These are phyloP conservation scores for Lepidurus couesii DNA, from an alignment of 1,140 invertebrate species.

Conservation along the genomic window DNA sequence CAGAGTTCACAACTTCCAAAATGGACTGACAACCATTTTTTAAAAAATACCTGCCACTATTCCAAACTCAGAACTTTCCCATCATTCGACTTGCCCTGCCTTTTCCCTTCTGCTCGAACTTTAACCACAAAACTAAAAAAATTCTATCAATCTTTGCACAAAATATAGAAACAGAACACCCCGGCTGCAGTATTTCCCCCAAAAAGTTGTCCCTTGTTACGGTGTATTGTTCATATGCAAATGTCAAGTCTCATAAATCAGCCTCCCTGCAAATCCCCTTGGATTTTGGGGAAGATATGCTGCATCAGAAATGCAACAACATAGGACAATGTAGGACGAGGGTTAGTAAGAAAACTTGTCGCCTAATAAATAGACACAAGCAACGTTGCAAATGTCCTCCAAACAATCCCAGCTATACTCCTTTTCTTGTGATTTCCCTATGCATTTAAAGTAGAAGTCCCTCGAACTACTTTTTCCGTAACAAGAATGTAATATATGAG, in stretches of 20 bases:
- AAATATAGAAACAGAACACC: neutral
- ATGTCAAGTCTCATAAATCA: constrained; percentile 15
- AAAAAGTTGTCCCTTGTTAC: neutral
- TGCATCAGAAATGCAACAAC: constrained; percentile 1
- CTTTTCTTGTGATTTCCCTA: neutral
- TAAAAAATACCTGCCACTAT: too few species aligned
- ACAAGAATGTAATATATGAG: neutral
- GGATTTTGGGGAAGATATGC: neutral
- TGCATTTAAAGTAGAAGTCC: neutral
- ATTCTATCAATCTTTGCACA: neutral
- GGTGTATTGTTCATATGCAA: constrained; percentile 10
- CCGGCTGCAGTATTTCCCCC: neutral
- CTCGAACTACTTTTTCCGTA: neutral
- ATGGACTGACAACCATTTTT: neutral
- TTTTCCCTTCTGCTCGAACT: neutral
- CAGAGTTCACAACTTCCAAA: neutral
- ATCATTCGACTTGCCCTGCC: too few species aligned
- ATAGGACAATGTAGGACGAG: neutral
- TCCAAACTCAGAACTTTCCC: too few species aligned
- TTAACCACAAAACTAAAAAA: neutral
- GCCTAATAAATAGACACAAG: constrained; percentile 3
- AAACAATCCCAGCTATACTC: neutral
- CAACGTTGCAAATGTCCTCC: neutral
- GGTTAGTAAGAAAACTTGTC: neutral
- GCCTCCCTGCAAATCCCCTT: constrained; percentile 20